Evolutionary conservation across 2,888 invertebrate species (phyloP).

Genomic region (Harpalus rubripes): DNA sequence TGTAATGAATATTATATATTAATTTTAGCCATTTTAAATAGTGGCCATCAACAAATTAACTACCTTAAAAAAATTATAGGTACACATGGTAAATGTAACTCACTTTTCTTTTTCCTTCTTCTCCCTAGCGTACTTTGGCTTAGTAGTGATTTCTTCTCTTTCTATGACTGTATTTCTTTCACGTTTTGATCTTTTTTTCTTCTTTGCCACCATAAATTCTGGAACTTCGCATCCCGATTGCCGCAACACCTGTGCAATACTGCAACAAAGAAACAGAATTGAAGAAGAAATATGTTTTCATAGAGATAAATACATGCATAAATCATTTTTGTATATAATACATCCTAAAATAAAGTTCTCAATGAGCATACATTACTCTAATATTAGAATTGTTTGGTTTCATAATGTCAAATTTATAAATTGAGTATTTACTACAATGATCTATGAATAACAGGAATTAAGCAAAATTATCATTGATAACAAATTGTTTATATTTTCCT

Average conservation of each 20-base stretch:
- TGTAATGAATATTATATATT: too few species aligned
- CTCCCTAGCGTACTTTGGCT: slow-evolving; percentile 75
- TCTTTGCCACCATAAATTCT: slow-evolving; percentile 91
- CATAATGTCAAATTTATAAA: too few species aligned
- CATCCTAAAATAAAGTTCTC: slow-evolving; percentile 25
- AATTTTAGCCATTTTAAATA: too few species aligned
- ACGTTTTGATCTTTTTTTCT: slow-evolving; percentile 82
- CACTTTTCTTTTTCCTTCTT: slow-evolving; percentile 56
- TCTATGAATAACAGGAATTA: too few species aligned
- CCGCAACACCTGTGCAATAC: slow-evolving; percentile 93
- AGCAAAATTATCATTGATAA: too few species aligned
- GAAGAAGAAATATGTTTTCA: background rate
- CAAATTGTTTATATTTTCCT: too few species aligned
- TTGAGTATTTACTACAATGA: too few species aligned
- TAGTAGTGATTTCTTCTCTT: slow-evolving; percentile 84
- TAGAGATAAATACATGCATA: slow-evolving; percentile 8
- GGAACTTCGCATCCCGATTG: slow-evolving; percentile 96
- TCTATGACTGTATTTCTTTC: slow-evolving; percentile 81
- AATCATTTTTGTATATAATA: background rate
- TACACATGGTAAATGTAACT: background rate
- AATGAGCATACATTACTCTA: slow-evolving; percentile 15
- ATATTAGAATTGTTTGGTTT: background rate
- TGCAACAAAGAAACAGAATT: slow-evolving; percentile 73
- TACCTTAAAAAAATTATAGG: too few species aligned
- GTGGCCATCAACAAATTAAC: too few species aligned